These are phyloP conservation scores for Spheniscus mendiculus DNA, from an alignment of 2,113 vertebrate genomes.

Conservation along the genomic window DNA sequence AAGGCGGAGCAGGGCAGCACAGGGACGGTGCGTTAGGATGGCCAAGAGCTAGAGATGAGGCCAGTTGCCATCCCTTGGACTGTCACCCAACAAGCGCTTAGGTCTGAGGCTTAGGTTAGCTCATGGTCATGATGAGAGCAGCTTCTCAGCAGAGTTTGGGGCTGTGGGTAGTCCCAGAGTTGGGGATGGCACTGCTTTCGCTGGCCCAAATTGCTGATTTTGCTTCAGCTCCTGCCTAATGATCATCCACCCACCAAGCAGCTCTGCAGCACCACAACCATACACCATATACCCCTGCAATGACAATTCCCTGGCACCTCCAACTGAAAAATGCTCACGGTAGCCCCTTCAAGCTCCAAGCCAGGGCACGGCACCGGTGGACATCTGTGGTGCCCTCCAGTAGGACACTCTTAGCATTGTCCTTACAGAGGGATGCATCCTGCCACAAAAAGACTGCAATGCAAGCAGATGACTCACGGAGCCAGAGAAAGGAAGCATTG, in stretches of 20 bases:
- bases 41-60: not conserved
- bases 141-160: not conserved
- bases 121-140: rapidly evolving
- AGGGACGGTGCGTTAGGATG: not conserved
- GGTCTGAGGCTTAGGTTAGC: not conserved
- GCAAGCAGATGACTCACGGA: conserved; percentile 41
- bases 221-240: not conserved
- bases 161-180: not conserved
- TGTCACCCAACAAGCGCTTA: rapidly evolving
- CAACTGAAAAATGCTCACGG: rapidly evolving
- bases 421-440: not conserved
- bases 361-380: not conserved
- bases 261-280: not conserved
- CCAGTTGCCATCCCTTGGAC: not conserved
- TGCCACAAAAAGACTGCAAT: not conserved
- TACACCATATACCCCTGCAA: not conserved
- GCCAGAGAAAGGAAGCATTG: not conserved
- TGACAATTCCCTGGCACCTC: not conserved
- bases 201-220: not conserved
- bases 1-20: rapidly evolving
- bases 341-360: not conserved
- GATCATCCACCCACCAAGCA: not conserved
- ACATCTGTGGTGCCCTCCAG: not conserved
- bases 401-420: not conserved
- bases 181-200: not conserved